A percentile compares a stretch with the other conserved stretches of the same genome.
Conservation (phyloP, 2,797 vertebrate genomes). For the Typhlichthys eigenmanni region DNA sequence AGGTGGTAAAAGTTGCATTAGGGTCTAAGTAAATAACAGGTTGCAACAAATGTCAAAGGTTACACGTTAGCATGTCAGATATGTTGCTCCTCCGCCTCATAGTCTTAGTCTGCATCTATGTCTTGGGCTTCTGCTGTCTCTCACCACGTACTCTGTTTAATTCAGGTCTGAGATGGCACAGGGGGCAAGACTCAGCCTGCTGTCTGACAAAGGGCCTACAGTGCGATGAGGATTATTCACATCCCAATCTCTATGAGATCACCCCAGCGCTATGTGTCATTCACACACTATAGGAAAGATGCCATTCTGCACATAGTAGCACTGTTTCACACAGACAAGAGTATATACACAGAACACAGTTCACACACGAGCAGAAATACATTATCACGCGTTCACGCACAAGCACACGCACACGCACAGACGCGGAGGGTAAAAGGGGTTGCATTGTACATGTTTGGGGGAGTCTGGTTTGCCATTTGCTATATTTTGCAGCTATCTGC, state of each 20-base stretch:
- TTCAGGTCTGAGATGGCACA: constrained; percentile 56
- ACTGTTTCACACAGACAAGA: constrained; percentile 51
- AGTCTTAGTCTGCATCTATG: constrained; percentile 10
- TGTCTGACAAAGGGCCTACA: constrained; percentile 75
- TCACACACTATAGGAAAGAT: constrained; percentile 67
- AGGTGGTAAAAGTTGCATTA: constrained; percentile 32
- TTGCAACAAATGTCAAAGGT: constrained; percentile 40
- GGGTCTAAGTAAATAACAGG: constrained; percentile 27
- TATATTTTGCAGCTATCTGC: too few relatives aligned
- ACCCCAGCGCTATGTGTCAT: constrained; percentile 73
- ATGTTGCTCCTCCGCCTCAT: neutral
- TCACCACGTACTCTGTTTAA: constrained; percentile 45
- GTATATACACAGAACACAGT: constrained; percentile 45
- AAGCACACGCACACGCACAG: constrained; percentile 5
- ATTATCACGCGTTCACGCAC: constrained; percentile 8
- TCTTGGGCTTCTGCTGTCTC: constrained; percentile 3
- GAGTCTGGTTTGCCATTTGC: constrained; percentile 39
- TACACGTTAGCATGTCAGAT: constrained; percentile 31
- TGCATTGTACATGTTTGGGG: constrained; percentile 64
- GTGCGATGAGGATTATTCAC: constrained; percentile 66
- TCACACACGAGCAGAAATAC: constrained; percentile 5
- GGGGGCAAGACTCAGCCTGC: constrained; percentile 70
- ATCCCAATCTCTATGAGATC: constrained; percentile 78
- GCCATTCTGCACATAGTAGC: constrained; percentile 60
- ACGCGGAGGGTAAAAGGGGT: constrained; percentile 46